Percentiles rank a stretch among this genome's conserved stretches.
Evolutionary conservation across 2,888 invertebrate species (phyloP).

Genomic region (Ochropleura plecta): DNA sequence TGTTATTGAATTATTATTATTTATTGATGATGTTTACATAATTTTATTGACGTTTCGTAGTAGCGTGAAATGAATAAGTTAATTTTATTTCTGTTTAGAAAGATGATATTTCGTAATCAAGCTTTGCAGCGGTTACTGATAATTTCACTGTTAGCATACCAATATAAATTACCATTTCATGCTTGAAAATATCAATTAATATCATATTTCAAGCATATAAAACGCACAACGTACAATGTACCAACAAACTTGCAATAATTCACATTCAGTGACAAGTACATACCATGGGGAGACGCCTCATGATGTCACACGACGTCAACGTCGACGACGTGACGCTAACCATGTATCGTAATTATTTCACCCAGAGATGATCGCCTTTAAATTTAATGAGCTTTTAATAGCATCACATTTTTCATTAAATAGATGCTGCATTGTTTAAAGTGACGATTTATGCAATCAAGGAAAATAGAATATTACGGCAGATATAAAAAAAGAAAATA

Average conservation of each 20-base stretch:
- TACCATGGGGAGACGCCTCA: constrained; percentile 22
- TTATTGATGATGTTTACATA: constrained; percentile 59
- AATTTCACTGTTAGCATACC: constrained; percentile 15
- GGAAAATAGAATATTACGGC: not conserved
- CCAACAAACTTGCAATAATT: constrained; percentile 48
- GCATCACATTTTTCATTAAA: constrained; percentile 44
- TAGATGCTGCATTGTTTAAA: constrained; percentile 26
- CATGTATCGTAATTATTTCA: constrained; percentile 63
- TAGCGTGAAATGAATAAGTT: constrained; percentile 12
- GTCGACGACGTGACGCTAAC: constrained; percentile 28
- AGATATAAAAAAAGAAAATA: not conserved
- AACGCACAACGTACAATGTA: constrained; percentile 47
- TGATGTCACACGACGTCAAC: constrained; percentile 35
- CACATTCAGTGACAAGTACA: constrained; percentile 30
- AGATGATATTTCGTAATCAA: not conserved
- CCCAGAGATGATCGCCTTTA: constrained; percentile 45
- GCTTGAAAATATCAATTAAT: constrained; percentile 25
- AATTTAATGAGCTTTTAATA: constrained; percentile 57
- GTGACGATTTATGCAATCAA: constrained; percentile 26
- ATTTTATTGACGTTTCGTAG: constrained; percentile 27
- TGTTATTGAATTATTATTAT: constrained; percentile 73
- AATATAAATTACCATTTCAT: not conserved
- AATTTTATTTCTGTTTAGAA: constrained; percentile 23
- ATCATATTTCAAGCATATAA: constrained; percentile 44
- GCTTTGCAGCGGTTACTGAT: not conserved